phyloP scores from a whole-genome alignment of 1,140 invertebrate genomes.

The Orchestia grillus region DNA sequence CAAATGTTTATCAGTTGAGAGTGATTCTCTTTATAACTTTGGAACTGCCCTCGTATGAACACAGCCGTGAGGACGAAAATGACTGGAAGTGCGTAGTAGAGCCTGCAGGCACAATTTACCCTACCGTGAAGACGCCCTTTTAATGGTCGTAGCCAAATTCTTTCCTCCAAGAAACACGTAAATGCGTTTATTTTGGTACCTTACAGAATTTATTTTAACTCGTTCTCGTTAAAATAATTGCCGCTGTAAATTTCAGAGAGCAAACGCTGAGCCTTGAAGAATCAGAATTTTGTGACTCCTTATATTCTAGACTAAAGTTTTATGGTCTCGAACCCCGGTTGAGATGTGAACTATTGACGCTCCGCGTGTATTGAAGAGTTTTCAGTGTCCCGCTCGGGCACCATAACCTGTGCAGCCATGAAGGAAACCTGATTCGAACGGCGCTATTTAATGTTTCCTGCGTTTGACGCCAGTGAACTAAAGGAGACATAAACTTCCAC shows the following conservation, averaged over 20 bases:
- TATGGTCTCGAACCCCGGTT: background rate
- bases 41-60: too few relatives aligned
- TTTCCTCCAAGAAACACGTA: background rate
- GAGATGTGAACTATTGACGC: background rate
- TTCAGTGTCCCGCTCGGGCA: constrained; percentile 5
- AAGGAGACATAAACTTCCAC: constrained; percentile 2
- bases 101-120: background rate
- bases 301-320: background rate
- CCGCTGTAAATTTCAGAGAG: background rate
- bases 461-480: constrained; percentile 14
- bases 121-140: background rate
- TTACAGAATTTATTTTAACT: background rate
- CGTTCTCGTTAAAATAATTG: background rate
- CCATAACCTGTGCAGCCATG: constrained; percentile 1
- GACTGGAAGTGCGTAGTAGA: background rate
- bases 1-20: background rate
- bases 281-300: background rate
- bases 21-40: too few relatives aligned
- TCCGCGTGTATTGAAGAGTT: background rate
- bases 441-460: constrained; percentile 44
- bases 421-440: background rate
- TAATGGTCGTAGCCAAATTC: background rate
- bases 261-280: background rate
- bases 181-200: background rate
- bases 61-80: too few relatives aligned